These are phyloP conservation scores for Syrmaticus mikado DNA, from an alignment of 2,113 vertebrate species.

Conservation along the genomic window DNA sequence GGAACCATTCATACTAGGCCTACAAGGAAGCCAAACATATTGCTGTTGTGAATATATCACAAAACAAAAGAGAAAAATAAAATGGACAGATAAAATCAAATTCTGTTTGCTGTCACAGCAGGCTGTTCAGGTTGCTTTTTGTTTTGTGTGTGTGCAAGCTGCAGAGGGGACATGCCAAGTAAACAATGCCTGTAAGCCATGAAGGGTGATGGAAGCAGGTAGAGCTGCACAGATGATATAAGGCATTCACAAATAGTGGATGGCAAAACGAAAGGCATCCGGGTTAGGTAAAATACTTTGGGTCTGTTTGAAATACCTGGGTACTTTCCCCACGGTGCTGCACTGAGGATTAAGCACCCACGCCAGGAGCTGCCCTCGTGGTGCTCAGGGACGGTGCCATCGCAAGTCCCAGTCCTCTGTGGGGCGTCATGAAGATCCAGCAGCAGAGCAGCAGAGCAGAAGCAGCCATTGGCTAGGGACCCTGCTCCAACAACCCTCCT, in stretches of 20 bases:
- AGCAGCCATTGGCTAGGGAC: background rate
- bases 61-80: slow-evolving; percentile 38
- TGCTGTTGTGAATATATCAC: background rate
- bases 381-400: too few species aligned
- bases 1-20: background rate
- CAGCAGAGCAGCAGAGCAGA: background rate
- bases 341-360: fast-evolving
- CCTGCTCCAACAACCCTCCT: slow-evolving; percentile 14
- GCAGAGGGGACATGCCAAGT: background rate
- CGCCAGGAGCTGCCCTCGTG: background rate
- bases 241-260: background rate
- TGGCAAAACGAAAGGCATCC: background rate
- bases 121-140: background rate
- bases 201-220: background rate
- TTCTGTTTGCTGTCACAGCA: background rate
- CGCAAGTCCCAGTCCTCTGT: background rate
- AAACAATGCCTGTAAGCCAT: background rate
- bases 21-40: slow-evolving; percentile 13
- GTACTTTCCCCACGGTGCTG: background rate
- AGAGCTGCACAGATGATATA: background rate
- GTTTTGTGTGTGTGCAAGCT: background rate
- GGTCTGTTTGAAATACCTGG: background rate
- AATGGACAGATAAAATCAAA: background rate
- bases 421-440: background rate
- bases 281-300: background rate